Evolutionary conservation across 1,140 invertebrate species (phyloP).

Genomic region (Sinonovacula constricta): DNA sequence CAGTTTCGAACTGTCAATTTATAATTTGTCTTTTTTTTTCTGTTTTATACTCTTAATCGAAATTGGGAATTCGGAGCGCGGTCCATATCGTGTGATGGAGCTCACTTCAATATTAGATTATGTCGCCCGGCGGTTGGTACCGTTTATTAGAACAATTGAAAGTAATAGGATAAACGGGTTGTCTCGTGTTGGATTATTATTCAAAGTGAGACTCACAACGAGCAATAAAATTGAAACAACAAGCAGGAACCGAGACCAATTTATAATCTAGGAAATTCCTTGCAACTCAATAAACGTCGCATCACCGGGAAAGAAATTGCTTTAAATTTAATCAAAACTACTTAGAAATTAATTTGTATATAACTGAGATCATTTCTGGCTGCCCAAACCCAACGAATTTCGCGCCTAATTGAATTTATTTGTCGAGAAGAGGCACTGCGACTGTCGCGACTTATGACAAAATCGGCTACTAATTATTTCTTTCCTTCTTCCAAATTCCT

Average conservation of each 20-base stretch:
- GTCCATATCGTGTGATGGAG: no score
- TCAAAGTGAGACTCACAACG: not conserved
- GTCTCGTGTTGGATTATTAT: no score
- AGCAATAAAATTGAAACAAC: not conserved
- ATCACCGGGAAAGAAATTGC: slow-evolving; percentile 42
- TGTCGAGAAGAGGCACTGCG: slow-evolving; percentile 36
- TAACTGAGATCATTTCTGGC: slow-evolving; percentile 48
- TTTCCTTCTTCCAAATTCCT: slow-evolving; percentile 39
- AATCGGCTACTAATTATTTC: slow-evolving; percentile 50
- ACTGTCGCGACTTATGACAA: slow-evolving; percentile 42
- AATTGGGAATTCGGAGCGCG: no score
- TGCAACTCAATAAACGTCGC: slow-evolving; percentile 48
- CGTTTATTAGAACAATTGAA: no score
- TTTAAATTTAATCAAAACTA: slow-evolving; percentile 53
- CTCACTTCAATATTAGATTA: no score
- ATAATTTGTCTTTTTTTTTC: no score
- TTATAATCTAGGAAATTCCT: slow-evolving; percentile 47
- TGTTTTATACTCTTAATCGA: no score
- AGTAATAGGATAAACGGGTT: no score
- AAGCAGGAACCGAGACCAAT: slow-evolving; percentile 3
- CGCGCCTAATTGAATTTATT: slow-evolving; percentile 55
- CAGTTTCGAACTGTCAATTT: no score
- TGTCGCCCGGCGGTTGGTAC: no score
- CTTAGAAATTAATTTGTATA: slow-evolving; percentile 56
- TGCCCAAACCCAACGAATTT: slow-evolving; percentile 40